Percentiles rank a stretch among this genome's conserved stretches.
Evolutionary conservation across 2,113 vertebrate species (phyloP).

Genomic region (Heliornis fulica): DNA sequence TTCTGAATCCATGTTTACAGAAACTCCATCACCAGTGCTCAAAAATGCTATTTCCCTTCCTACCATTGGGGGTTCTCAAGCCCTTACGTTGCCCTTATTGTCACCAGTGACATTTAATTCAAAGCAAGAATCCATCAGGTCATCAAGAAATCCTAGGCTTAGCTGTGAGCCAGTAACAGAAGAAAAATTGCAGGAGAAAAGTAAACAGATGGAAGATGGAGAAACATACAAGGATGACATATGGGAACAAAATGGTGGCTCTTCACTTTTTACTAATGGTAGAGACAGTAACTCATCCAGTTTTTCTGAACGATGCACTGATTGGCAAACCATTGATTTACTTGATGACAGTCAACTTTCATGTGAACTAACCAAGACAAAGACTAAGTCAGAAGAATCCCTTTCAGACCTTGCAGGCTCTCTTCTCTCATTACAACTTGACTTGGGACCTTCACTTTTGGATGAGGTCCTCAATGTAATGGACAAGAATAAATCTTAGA

Average conservation of each 20-base stretch:
- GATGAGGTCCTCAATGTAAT: conserved; percentile 98
- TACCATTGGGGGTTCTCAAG: conserved; percentile 92
- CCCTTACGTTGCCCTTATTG: conserved; percentile 87
- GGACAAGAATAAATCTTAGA: conserved; percentile 85
- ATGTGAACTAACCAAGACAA: conserved; percentile 80
- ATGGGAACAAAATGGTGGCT: conserved; percentile 74
- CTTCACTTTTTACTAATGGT: conserved; percentile 75
- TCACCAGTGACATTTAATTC: conserved; percentile 84
- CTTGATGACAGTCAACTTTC: conserved; percentile 82
- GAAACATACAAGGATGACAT: conserved; percentile 73
- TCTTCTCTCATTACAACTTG: conserved; percentile 92
- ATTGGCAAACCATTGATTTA: conserved; percentile 88
- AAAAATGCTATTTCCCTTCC: conserved; percentile 99
- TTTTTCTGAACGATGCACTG: conserved; percentile 80
- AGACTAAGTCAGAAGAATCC: conserved; percentile 85
- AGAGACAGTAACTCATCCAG: conserved; percentile 80
- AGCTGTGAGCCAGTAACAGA: conserved; percentile 80
- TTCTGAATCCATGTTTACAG: conserved; percentile 87
- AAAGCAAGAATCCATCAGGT: conserved; percentile 81
- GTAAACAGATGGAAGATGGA: conserved; percentile 71
- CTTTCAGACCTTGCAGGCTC: conserved; percentile 88
- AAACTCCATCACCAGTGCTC: conserved; percentile 94
- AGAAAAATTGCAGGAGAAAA: conserved; percentile 76
- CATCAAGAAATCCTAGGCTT: conserved; percentile 75
- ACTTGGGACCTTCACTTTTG: conserved; percentile 95